A percentile compares a stretch with the other conserved stretches of the same genome.
phyloP scores from a whole-genome alignment of 2,113 vertebrate genomes.

The Brachyhypopomus gauderio region DNA sequence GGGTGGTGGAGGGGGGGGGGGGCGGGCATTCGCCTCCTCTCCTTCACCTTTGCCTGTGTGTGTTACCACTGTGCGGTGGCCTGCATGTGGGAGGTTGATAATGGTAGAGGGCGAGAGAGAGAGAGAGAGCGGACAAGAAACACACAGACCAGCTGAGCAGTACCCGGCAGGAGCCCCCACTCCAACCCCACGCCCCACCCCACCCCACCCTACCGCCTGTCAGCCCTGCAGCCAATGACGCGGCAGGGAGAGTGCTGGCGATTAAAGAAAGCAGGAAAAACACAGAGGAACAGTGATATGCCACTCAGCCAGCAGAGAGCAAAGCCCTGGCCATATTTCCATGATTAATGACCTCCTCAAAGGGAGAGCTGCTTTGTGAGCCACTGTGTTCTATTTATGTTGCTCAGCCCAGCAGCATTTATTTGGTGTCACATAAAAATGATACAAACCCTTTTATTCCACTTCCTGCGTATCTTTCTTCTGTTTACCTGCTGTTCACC shows the following conservation, averaged over 20 bases:
- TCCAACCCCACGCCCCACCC: slow-evolving; percentile 35
- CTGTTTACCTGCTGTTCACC: slow-evolving; percentile 56
- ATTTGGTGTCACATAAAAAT: slow-evolving; percentile 57
- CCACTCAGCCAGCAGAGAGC: slow-evolving; percentile 50
- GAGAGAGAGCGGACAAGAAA: slow-evolving; percentile 48
- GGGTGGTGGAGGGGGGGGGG: neutral
- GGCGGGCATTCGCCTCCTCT: slow-evolving; percentile 58
- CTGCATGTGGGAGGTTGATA: slow-evolving; percentile 19
- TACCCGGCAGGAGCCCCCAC: slow-evolving; percentile 61
- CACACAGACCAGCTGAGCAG: slow-evolving; percentile 55
- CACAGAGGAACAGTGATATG: slow-evolving; percentile 52
- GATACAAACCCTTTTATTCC: slow-evolving; percentile 53
- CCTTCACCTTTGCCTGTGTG: slow-evolving; percentile 72
- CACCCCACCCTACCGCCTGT: slow-evolving; percentile 43
- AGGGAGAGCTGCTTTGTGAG: slow-evolving; percentile 47
- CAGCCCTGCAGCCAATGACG: slow-evolving; percentile 66
- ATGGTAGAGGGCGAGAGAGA: neutral
- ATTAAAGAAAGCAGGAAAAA: slow-evolving; percentile 55
- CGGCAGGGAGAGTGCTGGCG: slow-evolving; percentile 46
- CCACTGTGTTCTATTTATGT: slow-evolving; percentile 55
- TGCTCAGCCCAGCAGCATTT: slow-evolving; percentile 47
- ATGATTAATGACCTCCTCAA: slow-evolving; percentile 60
- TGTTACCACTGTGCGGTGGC: slow-evolving; percentile 55
- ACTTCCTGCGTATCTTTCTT: slow-evolving; percentile 45
- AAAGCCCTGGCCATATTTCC: slow-evolving; percentile 54